phyloP scores from a whole-genome alignment of 2,888 invertebrate species.

The Glaucopsyche alexis region DNA sequence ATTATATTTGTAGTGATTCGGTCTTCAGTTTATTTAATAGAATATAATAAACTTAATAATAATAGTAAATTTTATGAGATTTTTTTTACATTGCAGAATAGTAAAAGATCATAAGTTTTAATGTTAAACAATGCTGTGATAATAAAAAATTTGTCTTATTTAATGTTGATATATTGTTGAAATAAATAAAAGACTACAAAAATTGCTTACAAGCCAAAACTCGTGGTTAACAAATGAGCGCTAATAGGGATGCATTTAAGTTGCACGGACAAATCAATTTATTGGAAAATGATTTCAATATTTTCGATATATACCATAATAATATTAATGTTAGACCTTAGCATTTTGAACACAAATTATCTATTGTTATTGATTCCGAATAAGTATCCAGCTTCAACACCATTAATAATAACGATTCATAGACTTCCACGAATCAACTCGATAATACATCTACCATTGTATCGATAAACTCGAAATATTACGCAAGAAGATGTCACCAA shows the following conservation, averaged over 20 bases:
- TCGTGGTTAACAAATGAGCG: not conserved
- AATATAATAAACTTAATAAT: too few species aligned
- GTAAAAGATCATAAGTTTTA: too few species aligned
- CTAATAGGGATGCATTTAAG: slow-evolving; percentile 9
- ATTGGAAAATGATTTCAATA: not conserved
- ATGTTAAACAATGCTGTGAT: too few species aligned
- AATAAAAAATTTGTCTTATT: not conserved
- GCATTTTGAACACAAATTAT: slow-evolving; percentile 26
- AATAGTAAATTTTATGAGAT: too few species aligned
- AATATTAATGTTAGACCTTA: slow-evolving; percentile 22
- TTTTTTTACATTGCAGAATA: too few species aligned
- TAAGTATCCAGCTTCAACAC: slow-evolving; percentile 31
- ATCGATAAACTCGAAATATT: slow-evolving; percentile 48
- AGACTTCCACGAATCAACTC: slow-evolving; percentile 57
- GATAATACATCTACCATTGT: slow-evolving; percentile 44
- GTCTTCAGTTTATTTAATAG: too few species aligned
- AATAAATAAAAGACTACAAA: not conserved
- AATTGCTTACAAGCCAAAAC: slow-evolving; percentile 10
- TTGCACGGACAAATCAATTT: not conserved
- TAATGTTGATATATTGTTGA: not conserved
- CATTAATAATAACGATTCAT: slow-evolving; percentile 39
- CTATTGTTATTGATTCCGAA: slow-evolving; percentile 26
- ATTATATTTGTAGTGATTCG: not conserved
- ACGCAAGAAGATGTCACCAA: slow-evolving; percentile 71
- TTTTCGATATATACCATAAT: not conserved